A percentile compares a stretch with the other conserved stretches of the same genome.
phyloP scores from a whole-genome alignment of 2,888 invertebrate species.

The Bhutanitis thaidina region DNA sequence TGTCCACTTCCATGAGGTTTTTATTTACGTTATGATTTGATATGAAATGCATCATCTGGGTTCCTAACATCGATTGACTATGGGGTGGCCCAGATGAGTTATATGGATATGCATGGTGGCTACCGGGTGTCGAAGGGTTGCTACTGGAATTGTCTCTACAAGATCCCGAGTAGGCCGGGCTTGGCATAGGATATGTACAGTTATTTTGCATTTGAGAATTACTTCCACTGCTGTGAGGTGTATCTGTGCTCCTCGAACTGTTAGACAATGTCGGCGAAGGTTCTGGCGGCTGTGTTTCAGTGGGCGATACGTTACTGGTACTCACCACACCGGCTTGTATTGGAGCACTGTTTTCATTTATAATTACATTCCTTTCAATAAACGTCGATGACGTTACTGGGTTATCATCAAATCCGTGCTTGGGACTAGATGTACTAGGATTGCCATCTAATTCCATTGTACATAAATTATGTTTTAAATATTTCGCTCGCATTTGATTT shows the following conservation, averaged over 20 bases:
- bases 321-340: conserved; percentile 92
- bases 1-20: conserved; percentile 74
- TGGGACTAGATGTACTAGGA: conserved; percentile 75
- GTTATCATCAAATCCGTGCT: conserved; percentile 75
- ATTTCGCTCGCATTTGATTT: conserved; percentile 57
- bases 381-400: conserved; percentile 86
- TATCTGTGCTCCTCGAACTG: conserved; percentile 73
- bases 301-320: conserved; percentile 88
- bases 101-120: conserved; percentile 51
- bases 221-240: conserved; percentile 63
- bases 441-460: conserved; percentile 74
- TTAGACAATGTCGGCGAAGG: conserved; percentile 81
- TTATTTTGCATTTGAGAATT: conserved; percentile 54
- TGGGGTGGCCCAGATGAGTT: conserved; percentile 64
- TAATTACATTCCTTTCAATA: conserved; percentile 75
- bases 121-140: conserved; percentile 60
- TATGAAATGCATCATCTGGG: conserved; percentile 75
- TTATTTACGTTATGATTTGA: conserved; percentile 74
- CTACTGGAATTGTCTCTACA: conserved; percentile 56
- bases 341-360: conserved; percentile 83
- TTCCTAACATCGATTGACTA: conserved; percentile 52
- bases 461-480: conserved; percentile 61
- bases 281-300: conserved; percentile 75
- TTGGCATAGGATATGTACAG: conserved; percentile 62
- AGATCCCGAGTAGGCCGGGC: conserved; percentile 71